These are phyloP conservation scores for Ibidorhyncha struthersii DNA, from an alignment of 2,113 vertebrate species.

Conservation along the genomic window DNA sequence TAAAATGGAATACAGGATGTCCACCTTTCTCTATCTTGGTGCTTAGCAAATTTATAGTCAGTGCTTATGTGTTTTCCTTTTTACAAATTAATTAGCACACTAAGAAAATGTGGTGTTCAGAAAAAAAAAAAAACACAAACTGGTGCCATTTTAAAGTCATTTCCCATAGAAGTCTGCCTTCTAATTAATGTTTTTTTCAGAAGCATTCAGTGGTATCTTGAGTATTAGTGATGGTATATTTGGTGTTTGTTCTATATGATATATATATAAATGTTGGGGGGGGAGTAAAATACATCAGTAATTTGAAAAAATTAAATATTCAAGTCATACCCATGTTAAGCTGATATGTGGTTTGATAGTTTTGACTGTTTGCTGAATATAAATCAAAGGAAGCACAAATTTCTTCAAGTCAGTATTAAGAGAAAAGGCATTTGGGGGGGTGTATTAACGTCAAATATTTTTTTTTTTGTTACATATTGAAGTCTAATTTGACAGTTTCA, in stretches of 20 bases:
- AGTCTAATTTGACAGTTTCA: slow-evolving; percentile 73
- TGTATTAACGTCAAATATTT: slow-evolving; percentile 51
- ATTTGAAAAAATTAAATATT: slow-evolving; percentile 69
- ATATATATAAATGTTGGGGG: slow-evolving; percentile 67
- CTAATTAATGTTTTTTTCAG: slow-evolving; percentile 72
- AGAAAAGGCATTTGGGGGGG: slow-evolving; percentile 40
- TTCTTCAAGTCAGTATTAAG: slow-evolving; percentile 71
- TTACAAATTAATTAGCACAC: slow-evolving; percentile 67
- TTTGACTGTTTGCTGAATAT: slow-evolving; percentile 79
- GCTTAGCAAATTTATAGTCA: slow-evolving; percentile 73
- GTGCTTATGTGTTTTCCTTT: slow-evolving; percentile 71
- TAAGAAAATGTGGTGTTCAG: slow-evolving; percentile 69
- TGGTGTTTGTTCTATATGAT: slow-evolving; percentile 78
- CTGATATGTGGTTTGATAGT: slow-evolving; percentile 74
- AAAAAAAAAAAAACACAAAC: slow-evolving; percentile 4
- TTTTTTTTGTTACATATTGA: slow-evolving; percentile 63
- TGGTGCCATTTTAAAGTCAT: slow-evolving; percentile 75
- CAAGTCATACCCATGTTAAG: slow-evolving; percentile 75
- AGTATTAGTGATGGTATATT: slow-evolving; percentile 81
- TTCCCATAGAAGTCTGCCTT: slow-evolving; percentile 79
- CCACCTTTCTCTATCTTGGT: slow-evolving; percentile 79
- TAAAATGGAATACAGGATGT: slow-evolving; percentile 72
- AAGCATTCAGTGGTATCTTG: slow-evolving; percentile 79
- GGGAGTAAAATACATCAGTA: slow-evolving; percentile 63
- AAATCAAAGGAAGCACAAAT: slow-evolving; percentile 75